These are phyloP conservation scores for Corythaixoides concolor DNA, from an alignment of 2,113 vertebrate species.

Conservation along the genomic window DNA sequence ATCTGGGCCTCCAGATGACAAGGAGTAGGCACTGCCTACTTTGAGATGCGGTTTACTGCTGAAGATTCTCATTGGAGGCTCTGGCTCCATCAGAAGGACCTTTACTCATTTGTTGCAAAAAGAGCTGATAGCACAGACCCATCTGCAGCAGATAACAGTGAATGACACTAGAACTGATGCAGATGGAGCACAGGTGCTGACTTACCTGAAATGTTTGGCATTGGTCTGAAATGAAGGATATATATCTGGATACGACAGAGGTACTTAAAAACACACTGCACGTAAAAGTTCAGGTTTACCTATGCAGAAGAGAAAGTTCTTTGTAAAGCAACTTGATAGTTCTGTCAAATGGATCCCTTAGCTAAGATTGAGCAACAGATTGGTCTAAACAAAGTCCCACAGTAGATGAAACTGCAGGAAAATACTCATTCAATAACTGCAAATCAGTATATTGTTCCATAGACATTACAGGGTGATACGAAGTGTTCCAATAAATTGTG, in stretches of 20 bases:
- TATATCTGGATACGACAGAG: not conserved
- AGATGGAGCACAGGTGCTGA: not conserved
- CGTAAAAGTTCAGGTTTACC: not conserved
- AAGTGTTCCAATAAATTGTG: not conserved
- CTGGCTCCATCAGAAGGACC: not conserved
- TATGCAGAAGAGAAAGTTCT: not conserved
- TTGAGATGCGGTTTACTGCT: not conserved
- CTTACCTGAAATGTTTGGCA: not conserved
- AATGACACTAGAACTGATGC: not conserved
- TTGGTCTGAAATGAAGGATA: not conserved
- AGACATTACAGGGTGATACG: not conserved
- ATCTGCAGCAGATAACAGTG: not conserved
- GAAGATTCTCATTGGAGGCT: not conserved
- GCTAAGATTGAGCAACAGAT: not conserved
- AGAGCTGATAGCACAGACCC: not conserved
- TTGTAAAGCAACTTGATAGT: not conserved
- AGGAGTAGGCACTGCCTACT: not conserved
- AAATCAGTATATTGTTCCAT: not conserved
- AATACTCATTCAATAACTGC: not conserved
- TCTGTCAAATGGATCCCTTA: not conserved
- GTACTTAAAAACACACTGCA: not conserved
- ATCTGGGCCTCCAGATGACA: not conserved
- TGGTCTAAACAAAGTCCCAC: not conserved
- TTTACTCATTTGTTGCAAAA: not conserved
- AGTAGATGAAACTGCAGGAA: not conserved